These are phyloP conservation scores for Halictus rubicundus DNA, from an alignment of 1,140 invertebrate genomes.

Conservation along the genomic window DNA sequence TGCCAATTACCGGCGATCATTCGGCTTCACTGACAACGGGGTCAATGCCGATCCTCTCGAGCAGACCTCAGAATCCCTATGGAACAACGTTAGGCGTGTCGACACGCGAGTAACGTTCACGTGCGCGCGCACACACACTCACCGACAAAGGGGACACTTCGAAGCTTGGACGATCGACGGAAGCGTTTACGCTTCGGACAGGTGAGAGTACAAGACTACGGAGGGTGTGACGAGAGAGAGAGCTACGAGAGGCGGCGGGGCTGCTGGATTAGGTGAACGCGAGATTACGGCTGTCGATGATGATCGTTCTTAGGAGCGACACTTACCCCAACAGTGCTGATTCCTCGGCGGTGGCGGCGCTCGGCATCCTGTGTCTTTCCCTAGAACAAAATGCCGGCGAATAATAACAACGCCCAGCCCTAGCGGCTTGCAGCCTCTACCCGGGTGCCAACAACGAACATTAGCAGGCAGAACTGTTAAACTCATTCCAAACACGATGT, in stretches of 20 bases:
- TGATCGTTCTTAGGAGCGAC: conserved; percentile 18
- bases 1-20: conserved; percentile 39
- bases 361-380: conserved; percentile 84
- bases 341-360: conserved; percentile 85
- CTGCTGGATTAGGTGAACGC: not conserved
- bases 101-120: not conserved
- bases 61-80: conserved; percentile 31
- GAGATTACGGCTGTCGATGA: not conserved
- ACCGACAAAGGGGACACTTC: no score
- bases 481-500: not conserved
- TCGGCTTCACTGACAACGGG: conserved; percentile 36
- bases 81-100: not conserved
- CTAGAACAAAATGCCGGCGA: conserved; percentile 82
- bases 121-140: no score
- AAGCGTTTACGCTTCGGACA: no score
- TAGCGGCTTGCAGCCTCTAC: conserved; percentile 63
- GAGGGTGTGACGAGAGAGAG: no score
- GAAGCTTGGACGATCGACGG: no score
- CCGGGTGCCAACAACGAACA: conserved; percentile 23
- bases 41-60: conserved; percentile 49
- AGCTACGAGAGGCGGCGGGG: no score
- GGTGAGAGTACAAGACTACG: no score
- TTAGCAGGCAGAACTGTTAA: conserved; percentile 20
- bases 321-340: conserved; percentile 87
- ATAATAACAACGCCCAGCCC: conserved; percentile 78